Evolutionary conservation across 2,797 vertebrate genomes (phyloP).

Genomic region (Sebastes steindachneri): DNA sequence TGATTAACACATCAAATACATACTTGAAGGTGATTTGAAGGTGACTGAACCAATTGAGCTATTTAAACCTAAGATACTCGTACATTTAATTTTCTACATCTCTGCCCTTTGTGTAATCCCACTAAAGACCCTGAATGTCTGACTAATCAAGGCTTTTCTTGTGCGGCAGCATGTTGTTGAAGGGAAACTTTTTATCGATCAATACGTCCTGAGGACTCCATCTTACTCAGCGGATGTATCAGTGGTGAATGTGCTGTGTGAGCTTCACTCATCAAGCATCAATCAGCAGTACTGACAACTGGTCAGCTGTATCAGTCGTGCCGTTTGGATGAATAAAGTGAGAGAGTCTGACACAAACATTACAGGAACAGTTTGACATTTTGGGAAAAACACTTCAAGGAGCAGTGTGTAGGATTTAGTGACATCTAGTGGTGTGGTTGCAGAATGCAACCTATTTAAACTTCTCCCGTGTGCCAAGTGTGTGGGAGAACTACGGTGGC

Average conservation of each 20-base stretch:
- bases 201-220: constrained; percentile 27
- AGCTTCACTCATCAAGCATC: constrained; percentile 11
- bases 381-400: background rate
- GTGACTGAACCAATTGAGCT: background rate
- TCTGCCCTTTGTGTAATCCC: background rate
- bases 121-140: background rate
- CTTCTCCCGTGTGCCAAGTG: too few relatives aligned
- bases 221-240: constrained; percentile 45
- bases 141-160: constrained; percentile 18
- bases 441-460: too few relatives aligned
- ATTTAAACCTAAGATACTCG: background rate
- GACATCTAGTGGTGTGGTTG: too few relatives aligned
- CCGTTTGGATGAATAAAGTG: background rate
- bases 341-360: background rate
- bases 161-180: constrained; percentile 12
- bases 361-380: background rate
- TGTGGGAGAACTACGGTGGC: too few relatives aligned
- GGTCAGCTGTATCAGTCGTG: background rate
- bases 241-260: constrained; percentile 39
- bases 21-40: background rate
- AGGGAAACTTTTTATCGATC: constrained; percentile 38
- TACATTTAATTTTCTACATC: background rate
- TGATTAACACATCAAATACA: background rate
- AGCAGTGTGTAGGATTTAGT: too few relatives aligned
- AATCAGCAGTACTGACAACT: constrained; percentile 9